Evolutionary conservation across 2,888 invertebrate genomes (phyloP).

Genomic region (Parnassius apollo): DNA sequence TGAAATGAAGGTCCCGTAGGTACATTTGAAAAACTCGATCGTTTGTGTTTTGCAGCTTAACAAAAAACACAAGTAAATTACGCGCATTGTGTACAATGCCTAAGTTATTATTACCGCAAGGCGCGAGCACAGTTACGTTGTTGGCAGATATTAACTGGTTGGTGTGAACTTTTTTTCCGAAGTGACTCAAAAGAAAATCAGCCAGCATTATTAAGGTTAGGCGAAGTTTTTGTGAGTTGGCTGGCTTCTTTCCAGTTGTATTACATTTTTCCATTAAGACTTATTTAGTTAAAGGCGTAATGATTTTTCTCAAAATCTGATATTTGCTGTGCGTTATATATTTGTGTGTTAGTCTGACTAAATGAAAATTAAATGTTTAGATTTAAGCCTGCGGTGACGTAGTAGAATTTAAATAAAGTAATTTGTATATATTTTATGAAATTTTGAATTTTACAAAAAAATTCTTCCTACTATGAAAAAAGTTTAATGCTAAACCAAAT

Average conservation of each 20-base stretch:
- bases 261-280: slow-evolving; percentile 1
- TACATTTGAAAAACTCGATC: slow-evolving; percentile 18
- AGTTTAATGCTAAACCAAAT: no score
- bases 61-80: slow-evolving; percentile 23
- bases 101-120: slow-evolving; percentile 17
- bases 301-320: no score
- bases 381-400: no score
- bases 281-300: no score
- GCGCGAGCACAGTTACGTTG: slow-evolving; percentile 3
- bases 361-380: no score
- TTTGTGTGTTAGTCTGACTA: no score
- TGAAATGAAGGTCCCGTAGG: slow-evolving; percentile 38
- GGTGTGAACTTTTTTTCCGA: slow-evolving; percentile 1
- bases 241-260: slow-evolving; percentile 12
- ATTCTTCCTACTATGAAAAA: no score
- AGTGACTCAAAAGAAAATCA: slow-evolving; percentile 13
- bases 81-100: slow-evolving; percentile 15
- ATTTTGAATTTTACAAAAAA: no score
- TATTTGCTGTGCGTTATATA: background rate
- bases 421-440: no score
- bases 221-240: slow-evolving; percentile 3
- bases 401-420: no score
- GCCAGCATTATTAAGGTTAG: slow-evolving; percentile 13
- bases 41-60: slow-evolving; percentile 16
- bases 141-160: background rate